These are phyloP conservation scores for Henicopernis longicauda DNA, from an alignment of 2,113 vertebrate species.

Conservation along the genomic window DNA sequence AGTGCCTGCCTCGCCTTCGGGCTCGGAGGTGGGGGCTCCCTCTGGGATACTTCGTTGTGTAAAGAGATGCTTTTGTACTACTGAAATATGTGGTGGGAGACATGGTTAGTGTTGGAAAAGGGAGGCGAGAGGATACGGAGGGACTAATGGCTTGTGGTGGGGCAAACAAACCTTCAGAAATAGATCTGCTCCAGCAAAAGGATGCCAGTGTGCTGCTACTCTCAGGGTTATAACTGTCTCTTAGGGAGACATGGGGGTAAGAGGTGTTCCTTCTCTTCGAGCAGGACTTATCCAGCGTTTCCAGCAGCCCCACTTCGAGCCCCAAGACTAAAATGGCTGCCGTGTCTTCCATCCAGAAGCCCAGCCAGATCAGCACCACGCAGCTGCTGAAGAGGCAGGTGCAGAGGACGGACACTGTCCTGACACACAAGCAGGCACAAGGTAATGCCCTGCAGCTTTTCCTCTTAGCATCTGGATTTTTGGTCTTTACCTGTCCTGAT, in stretches of 20 bases:
- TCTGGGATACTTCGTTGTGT: fast-evolving
- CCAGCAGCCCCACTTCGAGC: conserved; percentile 94
- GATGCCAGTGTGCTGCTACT: fast-evolving
- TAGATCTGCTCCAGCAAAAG: background rate
- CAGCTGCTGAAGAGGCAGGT: conserved; percentile 90
- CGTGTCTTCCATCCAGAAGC: conserved; percentile 85
- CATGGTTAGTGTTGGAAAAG: background rate
- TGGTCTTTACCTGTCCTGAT: background rate
- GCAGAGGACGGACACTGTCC: conserved; percentile 82
- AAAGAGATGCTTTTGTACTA: fast-evolving
- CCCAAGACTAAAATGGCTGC: conserved; percentile 89
- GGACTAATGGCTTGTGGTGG: fast-evolving
- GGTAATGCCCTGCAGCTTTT: conserved; percentile 66
- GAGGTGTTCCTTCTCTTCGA: background rate
- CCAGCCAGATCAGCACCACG: conserved; percentile 79
- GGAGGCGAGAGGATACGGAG: background rate
- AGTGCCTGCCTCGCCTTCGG: conserved; percentile 87
- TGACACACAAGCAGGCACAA: conserved; percentile 91
- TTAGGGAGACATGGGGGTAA: fast-evolving
- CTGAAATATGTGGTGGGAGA: fast-evolving
- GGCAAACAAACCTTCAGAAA: background rate
- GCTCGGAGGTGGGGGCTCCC: conserved; percentile 81
- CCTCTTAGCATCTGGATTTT: fast-evolving
- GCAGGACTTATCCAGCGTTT: conserved; percentile 94
- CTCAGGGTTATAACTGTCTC: background rate